Evolutionary conservation across 2,113 vertebrate species (phyloP).

Genomic region (Cryptoleucopteryx plumbea): DNA sequence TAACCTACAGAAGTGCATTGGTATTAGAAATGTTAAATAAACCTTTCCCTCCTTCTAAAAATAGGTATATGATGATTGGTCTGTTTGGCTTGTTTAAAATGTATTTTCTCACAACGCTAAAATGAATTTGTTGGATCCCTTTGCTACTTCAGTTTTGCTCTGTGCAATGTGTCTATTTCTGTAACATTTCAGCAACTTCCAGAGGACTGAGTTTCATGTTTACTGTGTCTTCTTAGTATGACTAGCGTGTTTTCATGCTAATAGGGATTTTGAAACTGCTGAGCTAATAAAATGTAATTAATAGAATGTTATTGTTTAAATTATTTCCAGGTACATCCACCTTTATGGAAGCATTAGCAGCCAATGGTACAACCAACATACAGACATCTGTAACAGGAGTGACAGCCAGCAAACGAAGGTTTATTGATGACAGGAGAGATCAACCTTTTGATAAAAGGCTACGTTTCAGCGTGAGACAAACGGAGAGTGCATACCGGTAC

Average conservation of each 20-base stretch:
- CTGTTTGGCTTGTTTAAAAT: background rate
- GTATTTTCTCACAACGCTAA: background rate
- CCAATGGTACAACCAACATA: constrained; percentile 78
- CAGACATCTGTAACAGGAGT: constrained; percentile 78
- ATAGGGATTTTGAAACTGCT: background rate
- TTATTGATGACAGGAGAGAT: constrained; percentile 85
- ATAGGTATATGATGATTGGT: background rate
- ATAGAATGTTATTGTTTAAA: constrained; percentile 13
- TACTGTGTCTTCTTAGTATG: background rate
- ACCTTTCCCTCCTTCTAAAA: background rate
- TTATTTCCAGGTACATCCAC: constrained; percentile 77
- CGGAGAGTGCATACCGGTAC: constrained; percentile 95
- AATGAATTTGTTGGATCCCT: background rate
- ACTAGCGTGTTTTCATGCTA: background rate
- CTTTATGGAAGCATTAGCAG: constrained; percentile 82
- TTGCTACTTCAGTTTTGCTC: background rate
- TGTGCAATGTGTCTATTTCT: background rate
- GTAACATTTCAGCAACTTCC: background rate
- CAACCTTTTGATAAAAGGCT: constrained; percentile 92
- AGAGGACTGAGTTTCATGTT: background rate
- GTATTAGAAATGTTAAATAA: background rate
- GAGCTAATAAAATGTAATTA: background rate
- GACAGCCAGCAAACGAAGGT: constrained; percentile 82
- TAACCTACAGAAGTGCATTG: background rate
- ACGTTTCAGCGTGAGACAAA: constrained; percentile 93